These are phyloP conservation scores for Knipowitschia caucasica DNA, from an alignment of 2,797 vertebrate species.

Conservation along the genomic window DNA sequence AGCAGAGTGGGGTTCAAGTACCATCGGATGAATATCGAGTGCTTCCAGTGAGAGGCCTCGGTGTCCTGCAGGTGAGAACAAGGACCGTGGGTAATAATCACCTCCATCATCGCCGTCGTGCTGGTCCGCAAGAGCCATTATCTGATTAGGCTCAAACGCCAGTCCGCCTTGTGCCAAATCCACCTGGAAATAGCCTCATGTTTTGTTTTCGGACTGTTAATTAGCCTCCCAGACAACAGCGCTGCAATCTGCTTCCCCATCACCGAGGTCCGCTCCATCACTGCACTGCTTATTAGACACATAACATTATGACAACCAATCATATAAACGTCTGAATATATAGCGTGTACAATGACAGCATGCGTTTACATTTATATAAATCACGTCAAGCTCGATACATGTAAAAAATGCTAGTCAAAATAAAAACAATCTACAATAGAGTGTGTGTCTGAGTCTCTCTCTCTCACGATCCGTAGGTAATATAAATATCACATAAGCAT, in stretches of 20 bases:
- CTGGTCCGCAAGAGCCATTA: slow-evolving; percentile 39
- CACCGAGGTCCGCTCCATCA: not conserved
- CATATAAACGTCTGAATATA: too few species aligned
- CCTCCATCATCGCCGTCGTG: slow-evolving; percentile 18
- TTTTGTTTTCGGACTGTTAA: slow-evolving; percentile 19
- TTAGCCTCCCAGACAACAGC: slow-evolving; percentile 7
- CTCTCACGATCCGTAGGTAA: too few species aligned
- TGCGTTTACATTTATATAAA: too few species aligned
- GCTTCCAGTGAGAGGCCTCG: not conserved
- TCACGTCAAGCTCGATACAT: too few species aligned
- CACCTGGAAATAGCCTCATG: slow-evolving; percentile 26
- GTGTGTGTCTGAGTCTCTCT: too few species aligned
- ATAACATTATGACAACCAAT: too few species aligned
- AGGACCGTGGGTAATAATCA: slow-evolving; percentile 20
- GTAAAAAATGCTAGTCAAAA: too few species aligned
- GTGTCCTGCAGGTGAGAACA: slow-evolving; percentile 5
- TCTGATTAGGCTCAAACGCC: slow-evolving; percentile 45
- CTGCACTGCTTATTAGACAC: not conserved
- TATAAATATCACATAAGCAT: too few species aligned
- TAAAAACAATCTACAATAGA: too few species aligned
- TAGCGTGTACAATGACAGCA: too few species aligned
- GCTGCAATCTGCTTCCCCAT: not conserved
- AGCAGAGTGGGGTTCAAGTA: too few species aligned
- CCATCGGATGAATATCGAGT: too few species aligned
- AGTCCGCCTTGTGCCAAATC: slow-evolving; percentile 7